These are phyloP conservation scores for Branchellion lobata DNA, from an alignment of 2,888 invertebrate genomes.

Conservation along the genomic window DNA sequence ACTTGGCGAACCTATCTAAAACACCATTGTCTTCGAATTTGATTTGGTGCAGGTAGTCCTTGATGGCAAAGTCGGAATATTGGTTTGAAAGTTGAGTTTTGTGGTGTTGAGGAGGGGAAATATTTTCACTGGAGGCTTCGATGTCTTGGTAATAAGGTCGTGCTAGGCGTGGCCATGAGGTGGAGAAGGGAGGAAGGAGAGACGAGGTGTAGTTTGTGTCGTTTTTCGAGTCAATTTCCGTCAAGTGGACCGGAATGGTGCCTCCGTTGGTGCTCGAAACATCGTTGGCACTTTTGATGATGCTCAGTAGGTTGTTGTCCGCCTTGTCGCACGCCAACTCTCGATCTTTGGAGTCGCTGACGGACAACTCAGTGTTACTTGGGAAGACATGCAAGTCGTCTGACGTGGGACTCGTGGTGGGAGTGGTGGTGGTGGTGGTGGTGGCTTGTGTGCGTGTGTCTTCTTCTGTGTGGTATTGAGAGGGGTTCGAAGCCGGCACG, in stretches of 20 bases:
- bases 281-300: neutral
- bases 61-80: neutral
- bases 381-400: too few species aligned
- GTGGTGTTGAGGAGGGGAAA: too few species aligned
- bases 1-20: neutral
- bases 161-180: constrained; percentile 30
- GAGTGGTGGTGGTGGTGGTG: neutral
- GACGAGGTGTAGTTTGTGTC: neutral
- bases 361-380: too few species aligned
- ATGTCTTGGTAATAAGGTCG: neutral
- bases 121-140: too few species aligned
- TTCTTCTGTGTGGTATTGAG: neutral
- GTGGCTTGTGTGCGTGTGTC: neutral
- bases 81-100: neutral
- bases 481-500: neutral
- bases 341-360: too few species aligned
- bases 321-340: neutral
- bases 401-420: too few species aligned
- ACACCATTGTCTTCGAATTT: neutral
- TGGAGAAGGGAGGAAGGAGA: constrained; percentile 39
- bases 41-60: neutral
- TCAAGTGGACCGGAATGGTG: neutral
- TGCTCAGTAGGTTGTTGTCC: neutral
- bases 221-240: neutral
- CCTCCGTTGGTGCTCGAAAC: neutral